Percentiles rank a stretch among this genome's conserved stretches.
Evolutionary conservation across 1,140 invertebrate species (phyloP).

Genomic region (Ceratosolen fusciceps): DNA sequence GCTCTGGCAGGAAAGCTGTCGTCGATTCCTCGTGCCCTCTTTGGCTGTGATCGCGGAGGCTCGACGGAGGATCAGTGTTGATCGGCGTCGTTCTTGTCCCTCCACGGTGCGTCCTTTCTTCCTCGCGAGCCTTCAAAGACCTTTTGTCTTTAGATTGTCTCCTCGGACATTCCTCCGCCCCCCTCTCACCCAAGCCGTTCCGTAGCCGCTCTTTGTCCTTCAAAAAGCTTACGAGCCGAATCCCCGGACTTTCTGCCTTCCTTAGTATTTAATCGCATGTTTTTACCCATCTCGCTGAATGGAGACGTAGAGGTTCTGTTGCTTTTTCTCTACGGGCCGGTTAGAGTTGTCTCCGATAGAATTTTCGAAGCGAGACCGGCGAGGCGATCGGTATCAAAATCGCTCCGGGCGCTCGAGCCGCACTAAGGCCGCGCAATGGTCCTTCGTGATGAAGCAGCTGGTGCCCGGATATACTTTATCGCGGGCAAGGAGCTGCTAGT

Average conservation of each 20-base stretch:
- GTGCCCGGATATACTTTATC: not conserved
- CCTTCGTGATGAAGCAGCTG: not conserved
- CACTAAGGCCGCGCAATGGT: not conserved
- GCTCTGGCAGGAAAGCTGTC: no score
- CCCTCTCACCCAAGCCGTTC: conserved; percentile 31
- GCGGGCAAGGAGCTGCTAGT: not conserved
- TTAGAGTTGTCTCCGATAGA: not conserved
- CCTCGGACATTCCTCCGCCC: conserved; percentile 5
- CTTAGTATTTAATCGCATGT: conserved; percentile 38
- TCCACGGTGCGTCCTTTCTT: not conserved
- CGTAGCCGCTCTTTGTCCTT: conserved; percentile 10
- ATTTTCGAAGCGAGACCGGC: not conserved
- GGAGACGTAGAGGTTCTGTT: not conserved
- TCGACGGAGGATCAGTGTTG: not conserved
- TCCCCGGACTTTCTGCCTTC: conserved; percentile 8
- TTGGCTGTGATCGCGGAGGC: not conserved
- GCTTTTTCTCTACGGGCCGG: not conserved
- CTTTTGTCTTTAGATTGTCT: conserved; percentile 11
- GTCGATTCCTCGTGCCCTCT: not conserved
- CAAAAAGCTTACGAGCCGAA: conserved; percentile 11
- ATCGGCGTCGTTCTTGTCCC: not conserved
- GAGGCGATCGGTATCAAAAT: not conserved
- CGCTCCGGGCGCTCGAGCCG: not conserved
- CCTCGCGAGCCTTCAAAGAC: not conserved
- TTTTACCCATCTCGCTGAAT: not conserved